A percentile compares a stretch with the other conserved stretches of the same genome.
Conservation (phyloP, 2,797 vertebrate genomes). For the Diglossa cyanea region DNA sequence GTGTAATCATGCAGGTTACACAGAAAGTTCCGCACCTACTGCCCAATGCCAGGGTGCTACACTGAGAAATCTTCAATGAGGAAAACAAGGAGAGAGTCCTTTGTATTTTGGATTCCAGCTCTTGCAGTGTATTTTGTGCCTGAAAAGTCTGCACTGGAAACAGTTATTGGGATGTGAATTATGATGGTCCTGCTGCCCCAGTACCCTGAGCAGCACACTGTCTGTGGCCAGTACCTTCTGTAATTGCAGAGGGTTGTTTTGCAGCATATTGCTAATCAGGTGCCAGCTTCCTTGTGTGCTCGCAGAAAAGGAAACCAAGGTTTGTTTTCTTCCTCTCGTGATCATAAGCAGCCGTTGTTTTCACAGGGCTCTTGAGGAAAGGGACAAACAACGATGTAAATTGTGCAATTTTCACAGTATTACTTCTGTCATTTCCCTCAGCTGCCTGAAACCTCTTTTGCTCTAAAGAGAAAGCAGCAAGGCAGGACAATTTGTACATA, state of each 20-base stretch:
- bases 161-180: neutral
- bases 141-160: neutral
- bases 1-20: neutral
- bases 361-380: conserved; percentile 26
- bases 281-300: neutral
- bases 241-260: conserved; percentile 7
- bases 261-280: conserved; percentile 10
- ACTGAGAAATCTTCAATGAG: neutral
- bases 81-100: neutral
- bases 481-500: conserved; percentile 37
- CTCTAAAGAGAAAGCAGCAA: conserved; percentile 25
- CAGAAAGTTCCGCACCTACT: neutral
- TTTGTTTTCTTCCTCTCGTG: conserved; percentile 33
- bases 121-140: neutral
- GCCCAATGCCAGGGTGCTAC: neutral
- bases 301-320: conserved; percentile 31
- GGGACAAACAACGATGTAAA: conserved; percentile 35
- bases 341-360: conserved; percentile 58
- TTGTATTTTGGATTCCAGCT: neutral
- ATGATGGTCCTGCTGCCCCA: neutral
- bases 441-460: neutral
- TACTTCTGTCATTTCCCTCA: neutral
- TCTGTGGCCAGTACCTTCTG: neutral
- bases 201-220: neutral
- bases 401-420: conserved; percentile 56